These are phyloP conservation scores for Exaiptasia diaphana DNA, from an alignment of 64 coral and sea anemone genomes.

Conservation along the genomic window DNA sequence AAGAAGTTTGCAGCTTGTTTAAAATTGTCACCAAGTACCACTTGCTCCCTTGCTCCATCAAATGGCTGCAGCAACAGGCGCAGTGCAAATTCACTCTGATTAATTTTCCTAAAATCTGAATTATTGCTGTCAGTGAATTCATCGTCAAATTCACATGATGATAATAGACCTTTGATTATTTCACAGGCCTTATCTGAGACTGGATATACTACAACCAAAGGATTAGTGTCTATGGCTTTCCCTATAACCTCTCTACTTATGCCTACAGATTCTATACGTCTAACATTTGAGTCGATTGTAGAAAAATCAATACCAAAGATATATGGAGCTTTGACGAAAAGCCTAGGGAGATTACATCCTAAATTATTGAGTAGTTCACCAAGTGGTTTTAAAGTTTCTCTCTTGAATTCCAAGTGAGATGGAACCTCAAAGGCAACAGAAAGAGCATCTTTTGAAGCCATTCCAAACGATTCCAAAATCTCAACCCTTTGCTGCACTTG, in stretches of 20 bases:
- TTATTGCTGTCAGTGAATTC: neutral
- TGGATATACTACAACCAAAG: slow-evolving; percentile 72
- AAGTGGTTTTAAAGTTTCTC: slow-evolving; percentile 47
- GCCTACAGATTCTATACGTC: slow-evolving; percentile 48
- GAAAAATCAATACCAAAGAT: slow-evolving; percentile 69
- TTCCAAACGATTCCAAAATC: slow-evolving; percentile 53
- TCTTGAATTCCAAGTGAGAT: slow-evolving; percentile 62
- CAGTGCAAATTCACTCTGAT: slow-evolving; percentile 42
- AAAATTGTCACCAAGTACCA: slow-evolving; percentile 62
- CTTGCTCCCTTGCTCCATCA: slow-evolving; percentile 69
- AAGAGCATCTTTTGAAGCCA: slow-evolving; percentile 68
- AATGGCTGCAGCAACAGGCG: slow-evolving; percentile 57
- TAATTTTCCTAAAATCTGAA: slow-evolving; percentile 11
- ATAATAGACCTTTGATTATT: slow-evolving; percentile 44
- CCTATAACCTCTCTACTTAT: slow-evolving; percentile 54
- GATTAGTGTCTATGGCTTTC: slow-evolving; percentile 57
- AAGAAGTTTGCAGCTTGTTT: slow-evolving; percentile 63
- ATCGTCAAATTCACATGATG: slow-evolving; percentile 46
- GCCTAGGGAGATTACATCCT: slow-evolving; percentile 65
- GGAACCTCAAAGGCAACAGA: slow-evolving; percentile 74
- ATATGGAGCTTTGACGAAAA: slow-evolving; percentile 68
- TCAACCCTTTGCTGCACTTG: slow-evolving; percentile 57
- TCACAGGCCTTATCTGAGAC: slow-evolving; percentile 34
- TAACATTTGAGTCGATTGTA: slow-evolving; percentile 55
- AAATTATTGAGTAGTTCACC: slow-evolving; percentile 63